These are phyloP conservation scores for Andrena haemorrhoa DNA, from an alignment of 2,888 invertebrate genomes.

Conservation along the genomic window DNA sequence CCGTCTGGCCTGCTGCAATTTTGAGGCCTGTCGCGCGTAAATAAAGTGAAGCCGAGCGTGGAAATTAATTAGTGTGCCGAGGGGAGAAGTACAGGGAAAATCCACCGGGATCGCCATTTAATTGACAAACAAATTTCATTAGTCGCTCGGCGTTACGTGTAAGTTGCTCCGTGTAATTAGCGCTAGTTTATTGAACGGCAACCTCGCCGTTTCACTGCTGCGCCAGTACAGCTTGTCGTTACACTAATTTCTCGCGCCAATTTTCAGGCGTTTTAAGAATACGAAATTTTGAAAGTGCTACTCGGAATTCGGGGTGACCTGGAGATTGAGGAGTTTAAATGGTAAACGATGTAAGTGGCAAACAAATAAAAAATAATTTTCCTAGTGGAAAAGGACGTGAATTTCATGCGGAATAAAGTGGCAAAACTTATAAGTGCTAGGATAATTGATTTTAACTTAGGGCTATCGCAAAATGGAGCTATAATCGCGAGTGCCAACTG, in stretches of 20 bases:
- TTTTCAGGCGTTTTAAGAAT: too few species aligned
- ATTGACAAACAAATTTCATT: slow-evolving; percentile 72
- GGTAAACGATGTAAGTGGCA: too few species aligned
- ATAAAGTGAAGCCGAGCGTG: slow-evolving; percentile 73
- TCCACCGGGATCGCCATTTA: slow-evolving; percentile 66
- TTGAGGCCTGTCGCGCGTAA: slow-evolving; percentile 76
- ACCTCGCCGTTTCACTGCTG: background rate
- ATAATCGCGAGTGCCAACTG: too few species aligned
- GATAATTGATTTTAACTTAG: too few species aligned
- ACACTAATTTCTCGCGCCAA: background rate
- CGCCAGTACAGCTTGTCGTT: background rate
- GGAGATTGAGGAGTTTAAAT: too few species aligned
- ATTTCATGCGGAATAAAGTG: too few species aligned
- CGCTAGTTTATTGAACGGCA: slow-evolving; percentile 25
- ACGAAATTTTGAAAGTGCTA: background rate
- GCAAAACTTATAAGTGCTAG: too few species aligned
- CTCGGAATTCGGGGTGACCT: too few species aligned
- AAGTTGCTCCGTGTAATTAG: slow-evolving; percentile 34
- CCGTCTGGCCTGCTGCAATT: slow-evolving; percentile 62
- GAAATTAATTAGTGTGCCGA: slow-evolving; percentile 75
- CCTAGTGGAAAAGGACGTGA: too few species aligned
- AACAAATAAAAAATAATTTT: too few species aligned
- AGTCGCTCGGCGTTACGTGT: slow-evolving; percentile 25
- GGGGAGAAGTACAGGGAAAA: slow-evolving; percentile 71
- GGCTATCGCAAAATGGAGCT: too few species aligned